Percentiles rank a stretch among this genome's conserved stretches.
Conservation (phyloP, 2,888 invertebrate species). For the Pseudanteris insignis region DNA sequence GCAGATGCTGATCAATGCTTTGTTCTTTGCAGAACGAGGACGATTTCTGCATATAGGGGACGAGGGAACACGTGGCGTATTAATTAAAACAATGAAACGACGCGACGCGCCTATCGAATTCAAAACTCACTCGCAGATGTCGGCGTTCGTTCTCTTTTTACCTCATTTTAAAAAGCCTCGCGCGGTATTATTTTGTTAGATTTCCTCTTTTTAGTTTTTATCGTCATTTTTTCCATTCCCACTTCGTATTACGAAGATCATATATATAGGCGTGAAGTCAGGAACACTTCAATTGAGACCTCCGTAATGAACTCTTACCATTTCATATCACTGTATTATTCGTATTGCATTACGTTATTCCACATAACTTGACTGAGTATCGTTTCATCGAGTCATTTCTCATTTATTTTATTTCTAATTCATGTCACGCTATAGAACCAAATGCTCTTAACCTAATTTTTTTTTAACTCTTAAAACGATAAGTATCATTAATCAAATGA, state of each 20-base stretch:
- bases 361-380: too few species aligned
- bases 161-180: slow-evolving; percentile 28
- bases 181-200: too few species aligned
- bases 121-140: slow-evolving; percentile 49
- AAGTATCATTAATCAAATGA: too few species aligned
- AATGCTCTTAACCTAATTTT: too few species aligned
- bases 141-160: slow-evolving; percentile 30
- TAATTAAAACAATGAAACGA: slow-evolving; percentile 61
- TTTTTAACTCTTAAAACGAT: too few species aligned
- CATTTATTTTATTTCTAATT: background rate
- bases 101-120: slow-evolving; percentile 48
- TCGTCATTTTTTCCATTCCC: slow-evolving; percentile 26
- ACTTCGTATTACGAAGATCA: slow-evolving; percentile 36
- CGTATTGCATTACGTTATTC: too few species aligned
- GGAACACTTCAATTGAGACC: slow-evolving; percentile 13
- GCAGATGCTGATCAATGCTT: slow-evolving; percentile 55
- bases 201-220: slow-evolving; percentile 37
- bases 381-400: too few species aligned
- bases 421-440: too few species aligned
- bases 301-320: slow-evolving; percentile 11
- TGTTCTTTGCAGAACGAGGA: slow-evolving; percentile 49
- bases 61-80: slow-evolving; percentile 53
- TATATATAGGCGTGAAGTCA: slow-evolving; percentile 31
- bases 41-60: slow-evolving; percentile 45
- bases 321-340: too few species aligned